phyloP scores from a whole-genome alignment of 1,140 invertebrate species.

The Probaryconus sp. region DNA sequence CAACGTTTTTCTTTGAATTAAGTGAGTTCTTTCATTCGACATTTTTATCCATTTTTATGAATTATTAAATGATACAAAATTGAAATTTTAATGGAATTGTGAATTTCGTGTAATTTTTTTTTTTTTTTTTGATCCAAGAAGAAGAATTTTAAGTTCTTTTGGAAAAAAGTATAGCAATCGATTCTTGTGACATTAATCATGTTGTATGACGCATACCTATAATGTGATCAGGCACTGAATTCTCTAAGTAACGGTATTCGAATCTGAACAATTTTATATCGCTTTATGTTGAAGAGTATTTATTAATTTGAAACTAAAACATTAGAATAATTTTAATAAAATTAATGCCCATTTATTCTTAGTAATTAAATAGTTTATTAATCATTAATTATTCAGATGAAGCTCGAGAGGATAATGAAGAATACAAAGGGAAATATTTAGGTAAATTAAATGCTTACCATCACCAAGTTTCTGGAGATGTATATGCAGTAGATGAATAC shows the following conservation, averaged over 20 bases:
- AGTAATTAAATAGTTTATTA: not conserved
- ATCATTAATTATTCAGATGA: constrained; percentile 45
- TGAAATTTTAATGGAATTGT: no score
- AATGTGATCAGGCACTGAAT: constrained; percentile 22
- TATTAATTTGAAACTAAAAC: not conserved
- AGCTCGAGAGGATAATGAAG: constrained; percentile 80
- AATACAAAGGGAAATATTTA: constrained; percentile 88
- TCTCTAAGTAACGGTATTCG: constrained; percentile 35
- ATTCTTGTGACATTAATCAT: constrained; percentile 16
- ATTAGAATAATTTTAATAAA: not conserved
- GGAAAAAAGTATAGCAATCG: constrained; percentile 12
- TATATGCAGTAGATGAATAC: constrained; percentile 93
- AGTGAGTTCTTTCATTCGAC: constrained; percentile 7
- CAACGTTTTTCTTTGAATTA: constrained; percentile 13
- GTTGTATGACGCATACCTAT: no score
- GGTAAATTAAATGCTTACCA: constrained; percentile 95
- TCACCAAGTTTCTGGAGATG: constrained; percentile 91
- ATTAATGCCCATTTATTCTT: not conserved
- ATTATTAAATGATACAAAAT: no score
- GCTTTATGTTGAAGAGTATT: not conserved
- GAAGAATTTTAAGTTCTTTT: not conserved
- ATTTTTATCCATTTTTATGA: not conserved
- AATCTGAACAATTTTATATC: not conserved
- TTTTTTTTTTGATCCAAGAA: no score
- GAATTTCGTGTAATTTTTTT: no score